A percentile compares a stretch with the other conserved stretches of the same genome.
phyloP scores from a whole-genome alignment of 1,140 invertebrate species.

The Centruroides sculpturatus region DNA sequence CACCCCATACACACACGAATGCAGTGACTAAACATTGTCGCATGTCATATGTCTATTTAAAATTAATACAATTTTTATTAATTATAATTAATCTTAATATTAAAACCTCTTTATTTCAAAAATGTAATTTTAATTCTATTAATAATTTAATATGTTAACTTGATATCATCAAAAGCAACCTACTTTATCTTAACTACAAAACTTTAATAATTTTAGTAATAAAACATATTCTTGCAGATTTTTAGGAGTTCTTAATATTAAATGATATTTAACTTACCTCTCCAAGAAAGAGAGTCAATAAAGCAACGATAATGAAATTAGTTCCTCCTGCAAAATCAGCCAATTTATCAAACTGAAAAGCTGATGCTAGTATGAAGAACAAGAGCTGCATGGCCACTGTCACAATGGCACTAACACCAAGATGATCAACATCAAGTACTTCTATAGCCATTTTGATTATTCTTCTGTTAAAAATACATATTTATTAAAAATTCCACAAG shows the following conservation, averaged over 20 bases:
- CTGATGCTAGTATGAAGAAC: slow-evolving; percentile 70
- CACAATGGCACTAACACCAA: slow-evolving; percentile 73
- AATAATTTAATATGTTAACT: no score
- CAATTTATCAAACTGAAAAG: slow-evolving; percentile 74
- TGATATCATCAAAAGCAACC: no score
- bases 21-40: slow-evolving; percentile 74
- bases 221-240: no score
- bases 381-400: slow-evolving; percentile 71
- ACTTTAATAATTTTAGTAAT: no score
- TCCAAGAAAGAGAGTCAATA: slow-evolving; percentile 70
- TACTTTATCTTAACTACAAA: no score
- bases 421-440: slow-evolving; percentile 65
- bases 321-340: slow-evolving; percentile 82
- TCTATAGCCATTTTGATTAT: slow-evolving; percentile 9
- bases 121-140: no score
- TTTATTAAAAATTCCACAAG: no score
- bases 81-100: no score
- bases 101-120: no score
- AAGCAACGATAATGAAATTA: slow-evolving; percentile 75
- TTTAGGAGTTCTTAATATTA: no score
- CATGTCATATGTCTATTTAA: slow-evolving; percentile 54
- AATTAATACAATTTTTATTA: neutral
- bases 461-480: no score
- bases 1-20: slow-evolving; percentile 72
- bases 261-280: slow-evolving; percentile 38